Evolutionary conservation across 2,113 vertebrate genomes (phyloP).

Genomic region (Brienomyrus longianalis): DNA sequence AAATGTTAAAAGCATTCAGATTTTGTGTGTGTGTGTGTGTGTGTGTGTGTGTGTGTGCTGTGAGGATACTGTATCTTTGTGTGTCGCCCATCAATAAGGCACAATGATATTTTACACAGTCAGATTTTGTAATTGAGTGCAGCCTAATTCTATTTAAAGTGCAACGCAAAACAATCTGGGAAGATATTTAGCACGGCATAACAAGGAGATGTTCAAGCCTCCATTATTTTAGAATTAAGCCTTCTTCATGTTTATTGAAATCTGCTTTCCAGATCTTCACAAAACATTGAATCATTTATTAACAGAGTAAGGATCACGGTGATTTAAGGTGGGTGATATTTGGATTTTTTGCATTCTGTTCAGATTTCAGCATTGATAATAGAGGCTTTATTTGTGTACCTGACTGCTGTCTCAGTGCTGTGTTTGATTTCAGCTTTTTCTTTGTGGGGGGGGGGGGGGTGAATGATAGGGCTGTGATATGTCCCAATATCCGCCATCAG

Average conservation of each 20-base stretch:
- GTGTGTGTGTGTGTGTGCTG: background rate
- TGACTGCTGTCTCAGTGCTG: background rate
- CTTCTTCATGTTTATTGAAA: background rate
- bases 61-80: background rate
- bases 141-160: background rate
- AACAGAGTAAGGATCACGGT: background rate
- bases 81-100: background rate
- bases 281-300: background rate
- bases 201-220: background rate
- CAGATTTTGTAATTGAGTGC: background rate
- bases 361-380: background rate
- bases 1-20: background rate
- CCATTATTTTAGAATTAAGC: background rate
- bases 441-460: background rate
- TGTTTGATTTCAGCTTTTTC: background rate
- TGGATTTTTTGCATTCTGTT: background rate
- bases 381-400: background rate
- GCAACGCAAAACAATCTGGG: background rate
- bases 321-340: background rate
- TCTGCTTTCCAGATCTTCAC: background rate
- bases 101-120: background rate
- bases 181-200: background rate
- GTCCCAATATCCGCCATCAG: background rate
- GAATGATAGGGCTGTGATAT: slow-evolving; percentile 11
- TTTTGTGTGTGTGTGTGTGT: background rate